Percentiles rank a stretch among this genome's conserved stretches.
These are phyloP conservation scores for Trissonchulus latispiculum DNA, from an alignment of 2,888 invertebrate species.

Conservation along the genomic window DNA sequence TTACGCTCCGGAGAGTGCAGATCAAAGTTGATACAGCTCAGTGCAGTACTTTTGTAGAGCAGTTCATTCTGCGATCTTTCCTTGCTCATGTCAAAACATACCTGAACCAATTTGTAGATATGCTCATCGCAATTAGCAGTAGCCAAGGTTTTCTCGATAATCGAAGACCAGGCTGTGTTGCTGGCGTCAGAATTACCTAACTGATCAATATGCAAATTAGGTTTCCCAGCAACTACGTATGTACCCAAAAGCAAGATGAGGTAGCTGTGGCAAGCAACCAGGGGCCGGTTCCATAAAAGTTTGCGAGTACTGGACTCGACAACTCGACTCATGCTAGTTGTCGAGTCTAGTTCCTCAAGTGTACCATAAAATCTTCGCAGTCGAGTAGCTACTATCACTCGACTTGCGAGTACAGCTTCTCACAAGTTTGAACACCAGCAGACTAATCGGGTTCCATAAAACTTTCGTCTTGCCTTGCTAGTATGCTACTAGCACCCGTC, in stretches of 20 bases:
- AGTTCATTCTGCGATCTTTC: background rate
- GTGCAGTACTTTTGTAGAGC: background rate
- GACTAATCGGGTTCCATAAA: too few relatives aligned
- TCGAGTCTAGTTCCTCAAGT: too few relatives aligned
- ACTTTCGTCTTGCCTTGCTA: too few relatives aligned
- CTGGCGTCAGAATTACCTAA: background rate
- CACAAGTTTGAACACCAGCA: too few relatives aligned
- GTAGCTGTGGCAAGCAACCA: background rate
- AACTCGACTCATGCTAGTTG: too few relatives aligned
- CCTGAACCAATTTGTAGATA: background rate
- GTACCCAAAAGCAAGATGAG: background rate
- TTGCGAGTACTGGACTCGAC: too few relatives aligned
- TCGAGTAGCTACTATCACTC: too few relatives aligned
- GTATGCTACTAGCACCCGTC: too few relatives aligned
- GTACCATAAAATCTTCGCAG: too few relatives aligned
- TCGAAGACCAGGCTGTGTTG: background rate
- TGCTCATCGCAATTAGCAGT: background rate
- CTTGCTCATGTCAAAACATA: background rate
- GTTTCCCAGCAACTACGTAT: background rate
- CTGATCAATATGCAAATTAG: background rate
- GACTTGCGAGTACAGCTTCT: too few relatives aligned
- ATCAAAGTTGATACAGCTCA: background rate
- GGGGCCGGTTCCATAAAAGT: too few relatives aligned
- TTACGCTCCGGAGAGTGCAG: too few relatives aligned
- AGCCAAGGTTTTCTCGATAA: background rate